phyloP scores from a whole-genome alignment of 2,113 vertebrate genomes.

The Nibea albiflora region DNA sequence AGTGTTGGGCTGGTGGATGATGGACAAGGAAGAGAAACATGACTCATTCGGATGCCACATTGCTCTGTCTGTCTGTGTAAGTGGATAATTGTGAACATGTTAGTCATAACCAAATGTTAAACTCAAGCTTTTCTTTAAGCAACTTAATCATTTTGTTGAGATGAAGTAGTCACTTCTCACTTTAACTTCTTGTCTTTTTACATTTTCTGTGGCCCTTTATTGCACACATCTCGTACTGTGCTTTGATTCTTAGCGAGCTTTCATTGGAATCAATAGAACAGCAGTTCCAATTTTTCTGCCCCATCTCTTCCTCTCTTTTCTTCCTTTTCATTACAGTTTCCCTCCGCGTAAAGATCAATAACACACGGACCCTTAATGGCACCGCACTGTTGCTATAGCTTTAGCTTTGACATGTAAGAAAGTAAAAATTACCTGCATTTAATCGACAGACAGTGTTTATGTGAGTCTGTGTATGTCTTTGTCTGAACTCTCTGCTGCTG shows the following conservation, averaged over 20 bases:
- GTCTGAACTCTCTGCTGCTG: constrained; percentile 15
- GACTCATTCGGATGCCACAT: background rate
- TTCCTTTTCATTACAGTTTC: constrained; percentile 46
- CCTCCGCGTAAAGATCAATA: constrained; percentile 53
- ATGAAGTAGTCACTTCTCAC: background rate
- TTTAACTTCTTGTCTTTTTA: constrained; percentile 19
- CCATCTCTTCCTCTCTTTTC: constrained; percentile 33
- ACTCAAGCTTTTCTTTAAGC: background rate
- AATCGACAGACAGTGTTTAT: constrained; percentile 4
- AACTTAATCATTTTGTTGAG: background rate
- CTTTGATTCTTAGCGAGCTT: constrained; percentile 36
- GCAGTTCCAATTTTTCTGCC: constrained; percentile 36
- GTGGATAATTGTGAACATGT: background rate
- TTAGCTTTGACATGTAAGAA: constrained; percentile 33
- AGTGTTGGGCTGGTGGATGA: background rate
- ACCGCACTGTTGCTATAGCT: background rate
- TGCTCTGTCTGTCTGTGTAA: background rate
- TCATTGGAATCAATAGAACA: constrained; percentile 59
- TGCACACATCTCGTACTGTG: constrained; percentile 17
- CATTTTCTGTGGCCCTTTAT: constrained; percentile 1
- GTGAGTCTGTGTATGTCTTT: constrained; percentile 32
- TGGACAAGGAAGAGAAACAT: background rate
- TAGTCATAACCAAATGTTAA: background rate
- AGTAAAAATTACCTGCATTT: constrained; percentile 34
- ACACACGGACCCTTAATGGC: constrained; percentile 41